Base-by-base conservation (phyloP, 2,113 vertebrate species). In the Alouatta palliata region DNA sequence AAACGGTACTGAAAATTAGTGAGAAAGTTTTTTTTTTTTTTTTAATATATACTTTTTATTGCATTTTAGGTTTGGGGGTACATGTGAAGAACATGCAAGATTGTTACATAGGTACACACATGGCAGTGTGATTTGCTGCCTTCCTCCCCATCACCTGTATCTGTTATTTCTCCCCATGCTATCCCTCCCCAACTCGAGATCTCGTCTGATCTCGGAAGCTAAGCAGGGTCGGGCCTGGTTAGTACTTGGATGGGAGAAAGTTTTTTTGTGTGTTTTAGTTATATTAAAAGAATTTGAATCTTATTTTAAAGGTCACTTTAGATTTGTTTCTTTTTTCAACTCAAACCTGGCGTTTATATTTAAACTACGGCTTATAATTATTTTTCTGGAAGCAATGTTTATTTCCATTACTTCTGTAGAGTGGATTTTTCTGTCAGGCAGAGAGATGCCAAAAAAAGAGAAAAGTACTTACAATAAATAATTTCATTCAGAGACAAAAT, bases 401-500 rank as follows among this genome's bases (percentile, higher is more conserved):
- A 58, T 90, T 95, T 94, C 52, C 9, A 52, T 73, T 73, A 56
- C 21, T 87, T 90, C 21, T 90, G 10, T 83, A 70, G 21, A 27
- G 25, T 71, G 27, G 6, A 90, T 85, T 90, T 88, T 95, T 89
- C 52, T 92, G 14, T 56, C 10, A 88, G 58, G 76, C 58, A 93
- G 68, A 81, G n/a, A 90, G 32, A 94, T 70, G 37, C 61, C 45
- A 94, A 86, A 73, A 64, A 71, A 92, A 71, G 37, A 70, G 17
- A 88, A 80, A 94, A 47, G 11, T 54, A 83, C 12, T 95, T 80
- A 49, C 35, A 92, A 77, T 54, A 58, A 91, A 94, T 92, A 75
- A 64, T 19, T 95, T 95, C 2, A 90, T 96, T 81, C 20, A 35
- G 64, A 71, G 56, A 70, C 56, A 94, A 87, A 97, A 71, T 64